Percentiles rank a stretch among this genome's conserved stretches.
Conservation (phyloP, 2,113 vertebrate genomes). For the Oncorhynchus mykiss region DNA sequence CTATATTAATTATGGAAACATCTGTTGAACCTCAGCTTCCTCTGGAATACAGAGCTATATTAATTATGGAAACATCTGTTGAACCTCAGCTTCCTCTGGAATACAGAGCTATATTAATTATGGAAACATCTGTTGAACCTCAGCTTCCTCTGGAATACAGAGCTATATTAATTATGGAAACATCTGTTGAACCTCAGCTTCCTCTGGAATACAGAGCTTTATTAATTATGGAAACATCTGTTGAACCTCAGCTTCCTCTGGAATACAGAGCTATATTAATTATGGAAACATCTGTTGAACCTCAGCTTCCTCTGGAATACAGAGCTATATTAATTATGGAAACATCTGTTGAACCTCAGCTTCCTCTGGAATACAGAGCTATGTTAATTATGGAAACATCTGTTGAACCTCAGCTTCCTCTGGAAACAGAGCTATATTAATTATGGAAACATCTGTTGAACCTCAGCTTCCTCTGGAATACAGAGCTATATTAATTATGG, state of each 20-base stretch:
- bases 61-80: background rate
- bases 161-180: background rate
- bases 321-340: background rate
- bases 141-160: conserved; percentile 23
- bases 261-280: conserved; percentile 10
- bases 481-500: background rate
- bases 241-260: conserved; percentile 12
- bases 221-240: background rate
- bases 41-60: conserved; percentile 18
- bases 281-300: background rate
- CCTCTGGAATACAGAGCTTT: conserved; percentile 16
- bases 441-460: background rate
- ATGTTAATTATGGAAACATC: background rate
- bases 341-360: background rate
- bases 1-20: background rate
- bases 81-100: conserved; percentile 16
- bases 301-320: conserved; percentile 21
- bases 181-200: background rate
- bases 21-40: background rate
- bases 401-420: conserved; percentile 4
- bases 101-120: conserved; percentile 4
- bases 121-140: background rate
- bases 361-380: conserved; percentile 20
- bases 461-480: conserved; percentile 21
- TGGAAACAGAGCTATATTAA: conserved; percentile 18